Evolutionary conservation across 2,113 vertebrate species (phyloP), one percentile per base, ranked within the genome.

Genomic region (Hypocryptadius cinnamomeus): DNA sequence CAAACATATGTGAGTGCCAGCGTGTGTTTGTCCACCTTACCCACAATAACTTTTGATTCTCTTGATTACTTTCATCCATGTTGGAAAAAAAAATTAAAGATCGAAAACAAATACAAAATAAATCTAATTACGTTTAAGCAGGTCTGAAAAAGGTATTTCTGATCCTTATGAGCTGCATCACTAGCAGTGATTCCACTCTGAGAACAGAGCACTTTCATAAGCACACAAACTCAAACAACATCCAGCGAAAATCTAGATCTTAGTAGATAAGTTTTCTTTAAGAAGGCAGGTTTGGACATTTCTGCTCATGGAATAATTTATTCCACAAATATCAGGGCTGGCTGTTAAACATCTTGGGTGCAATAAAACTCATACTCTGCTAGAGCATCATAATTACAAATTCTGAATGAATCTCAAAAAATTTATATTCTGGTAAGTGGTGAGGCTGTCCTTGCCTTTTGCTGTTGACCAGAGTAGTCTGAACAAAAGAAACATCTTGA

Each of bases 1-100:
- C 4, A 22, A 27, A n/a, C 2, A 4, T n/a, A n/a, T 1, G 1
- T 51, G 44, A 70, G 56, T 33, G 12, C 37, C 23, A 33, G 9
- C 17, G 35, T 47, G 7, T 31, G 28, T 40, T 31, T 61, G 31
- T 30, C 66, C 25, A 18, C 78, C 16, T 70, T 40, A 33, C 15
- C 27, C 18, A 1, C 28, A 37, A 8, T 50, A 54, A 73, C 31
- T 81, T 69, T 51, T 8, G 11, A 48, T 60, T 66, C 24, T 21
- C 2, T n/a, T 60, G n/a, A 20, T 25, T 19, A n/a, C 13, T 88
- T 94, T 44, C 33, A 50, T 42, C 48, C 39, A 20, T 9, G 2
- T 42, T 33, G 40, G 20, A 11, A 45, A 81, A 78, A 68, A 68
- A 80, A 57, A 10, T 1, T 11, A 37, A 83, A 85, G 16, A 35